Percentiles rank a stretch among this genome's conserved stretches.
These are phyloP conservation scores for Andricus quercusramuli DNA, from an alignment of 2,888 invertebrate genomes.

Conservation along the genomic window DNA sequence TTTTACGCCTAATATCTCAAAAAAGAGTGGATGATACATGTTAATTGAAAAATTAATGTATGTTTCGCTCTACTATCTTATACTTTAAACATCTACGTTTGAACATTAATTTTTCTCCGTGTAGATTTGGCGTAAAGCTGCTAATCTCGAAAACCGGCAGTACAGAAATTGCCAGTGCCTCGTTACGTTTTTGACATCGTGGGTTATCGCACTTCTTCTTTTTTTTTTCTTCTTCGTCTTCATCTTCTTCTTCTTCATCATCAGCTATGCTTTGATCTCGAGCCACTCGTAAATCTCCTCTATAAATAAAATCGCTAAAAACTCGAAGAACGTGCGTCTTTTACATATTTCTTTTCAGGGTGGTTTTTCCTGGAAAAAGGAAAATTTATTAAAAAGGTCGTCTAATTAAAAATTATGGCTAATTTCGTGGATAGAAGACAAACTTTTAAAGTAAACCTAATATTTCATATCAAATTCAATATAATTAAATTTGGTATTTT, in stretches of 20 bases:
- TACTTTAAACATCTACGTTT: too few relatives aligned
- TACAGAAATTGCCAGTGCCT: slow-evolving; percentile 32
- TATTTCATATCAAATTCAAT: too few relatives aligned
- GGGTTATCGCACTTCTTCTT: slow-evolving; percentile 13
- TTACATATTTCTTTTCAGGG: neutral
- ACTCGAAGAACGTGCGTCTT: slow-evolving; percentile 14
- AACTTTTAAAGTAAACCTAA: too few relatives aligned
- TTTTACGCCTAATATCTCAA: too few relatives aligned
- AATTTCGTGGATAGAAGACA: neutral
- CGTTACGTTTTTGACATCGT: slow-evolving; percentile 32
- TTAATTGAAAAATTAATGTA: too few relatives aligned
- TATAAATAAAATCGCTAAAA: slow-evolving; percentile 33
- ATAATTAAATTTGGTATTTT: too few relatives aligned
- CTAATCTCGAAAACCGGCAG: slow-evolving; percentile 17
- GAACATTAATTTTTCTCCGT: too few relatives aligned
- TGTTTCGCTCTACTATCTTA: too few relatives aligned
- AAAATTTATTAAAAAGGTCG: neutral
- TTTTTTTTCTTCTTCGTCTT: neutral
- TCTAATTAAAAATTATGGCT: neutral
- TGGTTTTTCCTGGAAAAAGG: neutral
- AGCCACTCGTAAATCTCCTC: slow-evolving; percentile 21
- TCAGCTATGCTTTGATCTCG: slow-evolving; percentile 36
- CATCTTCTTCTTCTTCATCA: neutral
- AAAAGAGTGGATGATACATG: too few relatives aligned
- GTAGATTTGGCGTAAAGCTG: slow-evolving; percentile 31